Conservation (phyloP, 2,888 invertebrate genomes). For the Dione vanillae region DNA sequence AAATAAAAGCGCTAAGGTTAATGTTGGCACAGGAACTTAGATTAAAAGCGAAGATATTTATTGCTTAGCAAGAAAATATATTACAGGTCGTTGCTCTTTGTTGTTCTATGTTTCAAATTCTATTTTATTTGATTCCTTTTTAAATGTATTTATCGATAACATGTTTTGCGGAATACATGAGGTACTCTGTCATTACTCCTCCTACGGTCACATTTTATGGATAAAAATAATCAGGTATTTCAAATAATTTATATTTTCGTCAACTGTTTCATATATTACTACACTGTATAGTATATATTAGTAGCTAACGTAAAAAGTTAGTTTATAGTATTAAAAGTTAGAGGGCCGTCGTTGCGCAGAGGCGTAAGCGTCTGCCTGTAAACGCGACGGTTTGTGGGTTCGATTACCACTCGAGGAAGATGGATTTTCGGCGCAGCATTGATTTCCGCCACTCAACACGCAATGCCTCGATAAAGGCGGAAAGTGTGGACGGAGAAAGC, state of each 20-base stretch:
- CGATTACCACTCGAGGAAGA: no score
- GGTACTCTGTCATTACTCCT: constrained; percentile 13
- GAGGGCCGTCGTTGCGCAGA: not conserved
- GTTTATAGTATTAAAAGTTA: not conserved
- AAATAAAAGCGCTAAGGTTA: constrained; percentile 32
- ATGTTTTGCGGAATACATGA: not conserved
- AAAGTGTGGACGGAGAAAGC: no score
- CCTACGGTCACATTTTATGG: constrained; percentile 18
- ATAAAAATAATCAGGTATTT: not conserved
- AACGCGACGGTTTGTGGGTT: no score
- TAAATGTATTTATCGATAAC: not conserved
- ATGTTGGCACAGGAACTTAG: constrained; percentile 36
- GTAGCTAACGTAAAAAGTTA: not conserved
- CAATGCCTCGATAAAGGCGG: no score
- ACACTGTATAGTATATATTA: no score
- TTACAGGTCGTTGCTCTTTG: not conserved
- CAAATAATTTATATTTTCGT: not conserved
- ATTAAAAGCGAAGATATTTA: constrained; percentile 37
- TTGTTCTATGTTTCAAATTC: not conserved
- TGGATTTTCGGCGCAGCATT: no score
- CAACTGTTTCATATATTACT: no score
- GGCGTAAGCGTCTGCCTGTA: no score
- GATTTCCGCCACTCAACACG: no score
- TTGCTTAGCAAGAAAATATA: constrained; percentile 27
- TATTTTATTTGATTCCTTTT: not conserved